Evolutionary conservation across 2,888 invertebrate species (phyloP), one percentile per base, ranked within the genome.

Genomic region (Teleiodes luculella): DNA sequence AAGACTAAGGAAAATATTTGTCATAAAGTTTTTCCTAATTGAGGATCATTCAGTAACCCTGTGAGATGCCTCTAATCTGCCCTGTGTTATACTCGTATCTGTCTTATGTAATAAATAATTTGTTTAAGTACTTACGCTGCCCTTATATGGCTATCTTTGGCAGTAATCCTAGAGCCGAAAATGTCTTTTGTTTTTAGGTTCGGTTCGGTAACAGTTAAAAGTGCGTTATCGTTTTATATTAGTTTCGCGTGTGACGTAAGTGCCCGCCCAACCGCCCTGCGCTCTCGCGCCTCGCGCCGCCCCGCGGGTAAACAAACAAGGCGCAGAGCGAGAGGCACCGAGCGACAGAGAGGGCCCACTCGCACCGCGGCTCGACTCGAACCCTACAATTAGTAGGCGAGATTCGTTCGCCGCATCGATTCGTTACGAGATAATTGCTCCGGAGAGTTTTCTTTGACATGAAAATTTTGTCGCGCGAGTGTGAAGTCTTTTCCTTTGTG

Each of bases 331-430:
- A 77, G 82, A 79, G 70, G 67, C 66, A 58, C 53, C 60, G 55
- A 53, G 78, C 61, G 73, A 67, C 78, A 84, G 78, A 53, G 80
- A 74, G 83, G 75, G 5, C 62, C 60, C 66, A 63, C 61, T 67
- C 74, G 70, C 69, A 69, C 70, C 66, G 64, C 68, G 73, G 65
- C 70, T 68, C 67, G 76, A 77, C 72, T 68, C 76, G 72, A 80
- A 88, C 84, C 88, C 89, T 83, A 76, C 89, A 89, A 89, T 89
- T 89, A 89, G 88, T 88, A 83, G 83, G 78, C 85, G 82, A 88
- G 87, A 86, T 89, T 85, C 88, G 83, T 81, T 80, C 87, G 88
- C 76, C 82, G 86, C 86, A 88, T 87, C 88, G 83, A 86, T 87
- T 87, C 88, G 88, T 88, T 80, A 86, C 85, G 79, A 77, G 80